phyloP scores from a whole-genome alignment of 2,888 invertebrate genomes.

The Ryuthela nishihirai region DNA sequence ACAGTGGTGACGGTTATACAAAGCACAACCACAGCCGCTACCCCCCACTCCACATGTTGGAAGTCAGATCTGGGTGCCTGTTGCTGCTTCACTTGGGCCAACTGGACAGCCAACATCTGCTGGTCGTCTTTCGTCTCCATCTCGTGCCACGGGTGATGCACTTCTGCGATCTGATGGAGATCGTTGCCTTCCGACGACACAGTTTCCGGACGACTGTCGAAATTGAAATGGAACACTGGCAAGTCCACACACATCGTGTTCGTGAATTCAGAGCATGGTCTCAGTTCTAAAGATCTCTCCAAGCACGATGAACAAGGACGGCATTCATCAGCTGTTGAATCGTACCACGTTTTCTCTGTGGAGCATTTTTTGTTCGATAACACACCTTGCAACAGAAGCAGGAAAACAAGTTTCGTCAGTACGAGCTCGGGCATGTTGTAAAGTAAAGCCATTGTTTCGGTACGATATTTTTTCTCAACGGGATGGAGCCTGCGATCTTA shows the following conservation, averaged over 20 bases:
- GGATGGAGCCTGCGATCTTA: too few relatives aligned
- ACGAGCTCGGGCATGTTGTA: too few relatives aligned
- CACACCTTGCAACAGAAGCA: too few relatives aligned
- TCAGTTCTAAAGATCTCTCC: constrained; percentile 13
- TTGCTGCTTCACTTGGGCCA: not conserved
- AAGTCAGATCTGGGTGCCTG: not conserved
- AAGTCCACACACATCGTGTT: constrained; percentile 26
- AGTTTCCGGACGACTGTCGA: constrained; percentile 1
- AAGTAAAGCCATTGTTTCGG: too few relatives aligned
- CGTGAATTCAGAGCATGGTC: constrained; percentile 14
- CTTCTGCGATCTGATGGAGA: not conserved
- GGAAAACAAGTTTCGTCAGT: too few relatives aligned
- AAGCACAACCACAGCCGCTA: constrained; percentile 4
- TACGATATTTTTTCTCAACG: too few relatives aligned
- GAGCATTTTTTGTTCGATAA: too few relatives aligned
- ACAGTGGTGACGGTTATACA: constrained; percentile 5
- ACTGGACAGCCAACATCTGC: not conserved
- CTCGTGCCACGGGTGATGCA: constrained; percentile 19
- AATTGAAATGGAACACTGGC: not conserved
- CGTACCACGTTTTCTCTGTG: constrained; percentile 11
- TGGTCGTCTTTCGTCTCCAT: constrained; percentile 5
- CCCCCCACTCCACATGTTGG: constrained; percentile 8
- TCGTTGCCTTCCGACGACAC: not conserved
- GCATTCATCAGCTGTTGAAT: constrained; percentile 9
- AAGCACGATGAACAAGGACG: constrained; percentile 5